These are phyloP conservation scores for Morpho helenor DNA, from an alignment of 2,888 invertebrate genomes.

Conservation along the genomic window DNA sequence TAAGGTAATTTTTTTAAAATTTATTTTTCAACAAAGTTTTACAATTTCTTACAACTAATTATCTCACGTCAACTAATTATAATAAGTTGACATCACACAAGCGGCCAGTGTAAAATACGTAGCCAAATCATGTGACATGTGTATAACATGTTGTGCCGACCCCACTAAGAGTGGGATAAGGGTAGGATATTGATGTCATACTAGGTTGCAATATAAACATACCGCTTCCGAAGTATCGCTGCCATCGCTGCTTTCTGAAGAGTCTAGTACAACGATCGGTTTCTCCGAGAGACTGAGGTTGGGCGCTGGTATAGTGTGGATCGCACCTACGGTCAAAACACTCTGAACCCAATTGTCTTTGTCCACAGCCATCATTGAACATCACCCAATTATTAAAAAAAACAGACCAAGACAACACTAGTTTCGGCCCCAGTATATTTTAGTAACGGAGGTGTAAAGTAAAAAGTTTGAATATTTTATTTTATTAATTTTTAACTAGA, in stretches of 20 bases:
- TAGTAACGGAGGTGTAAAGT: background rate
- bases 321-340: conserved; percentile 81
- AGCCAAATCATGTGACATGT: no score
- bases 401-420: background rate
- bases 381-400: conserved; percentile 24
- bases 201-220: conserved; percentile 23
- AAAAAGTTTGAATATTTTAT: no score
- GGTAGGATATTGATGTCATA: background rate
- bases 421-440: background rate
- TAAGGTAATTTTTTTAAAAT: no score
- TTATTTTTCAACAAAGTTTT: no score
- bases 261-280: conserved; percentile 73
- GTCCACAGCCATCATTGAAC: conserved; percentile 42
- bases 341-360: conserved; percentile 49
- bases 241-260: conserved; percentile 32
- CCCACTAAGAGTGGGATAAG: no score
- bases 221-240: conserved; percentile 44
- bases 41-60: no score
- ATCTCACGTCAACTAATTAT: no score
- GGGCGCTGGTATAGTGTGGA: conserved; percentile 92
- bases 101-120: no score
- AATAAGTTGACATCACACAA: no score
- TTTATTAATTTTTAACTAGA: no score
- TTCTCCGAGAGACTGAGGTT: conserved; percentile 85
- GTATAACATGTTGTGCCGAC: no score